Conservation (phyloP, 1,140 invertebrate species). For the Drosophila seguyi region DNA sequence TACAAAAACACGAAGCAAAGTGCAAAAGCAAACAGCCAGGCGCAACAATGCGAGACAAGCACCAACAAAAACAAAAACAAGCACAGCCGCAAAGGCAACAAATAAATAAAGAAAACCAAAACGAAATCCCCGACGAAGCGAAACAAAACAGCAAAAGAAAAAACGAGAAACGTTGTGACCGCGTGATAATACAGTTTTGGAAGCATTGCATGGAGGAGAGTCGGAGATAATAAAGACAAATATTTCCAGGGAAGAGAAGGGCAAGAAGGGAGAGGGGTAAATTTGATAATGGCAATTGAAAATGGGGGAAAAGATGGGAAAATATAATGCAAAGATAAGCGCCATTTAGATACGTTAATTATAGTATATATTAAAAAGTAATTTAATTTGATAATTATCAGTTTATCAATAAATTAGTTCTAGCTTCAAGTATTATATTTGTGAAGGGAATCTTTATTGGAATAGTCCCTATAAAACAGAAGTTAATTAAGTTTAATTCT, state of each 20-base stretch:
- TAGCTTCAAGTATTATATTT: constrained; percentile 2
- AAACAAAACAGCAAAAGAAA: constrained; percentile 38
- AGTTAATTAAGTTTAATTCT: no score
- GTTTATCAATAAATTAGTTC: constrained; percentile 4
- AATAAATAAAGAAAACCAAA: constrained; percentile 27
- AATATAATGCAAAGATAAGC: constrained; percentile 1
- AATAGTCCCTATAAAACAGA: no score
- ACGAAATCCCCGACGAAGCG: constrained; percentile 32
- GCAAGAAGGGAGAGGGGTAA: not conserved
- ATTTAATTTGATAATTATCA: constrained; percentile 18
- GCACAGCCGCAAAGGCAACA: constrained; percentile 18
- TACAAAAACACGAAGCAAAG: constrained; percentile 54
- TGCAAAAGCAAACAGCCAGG: constrained; percentile 68
- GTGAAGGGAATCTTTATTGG: not conserved
- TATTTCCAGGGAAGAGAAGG: not conserved
- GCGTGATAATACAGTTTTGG: constrained; percentile 72
- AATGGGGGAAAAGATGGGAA: not conserved
- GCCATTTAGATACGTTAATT: constrained; percentile 5
- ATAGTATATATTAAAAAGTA: constrained; percentile 14
- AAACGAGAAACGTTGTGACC: constrained; percentile 30
- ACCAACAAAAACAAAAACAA: constrained; percentile 25
- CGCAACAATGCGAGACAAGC: constrained; percentile 42
- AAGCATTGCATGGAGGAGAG: not conserved
- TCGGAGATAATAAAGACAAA: constrained; percentile 6
- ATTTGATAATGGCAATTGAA: constrained; percentile 22